Conservation (phyloP, 2,888 invertebrate genomes). For the Anthrax anthrax region DNA sequence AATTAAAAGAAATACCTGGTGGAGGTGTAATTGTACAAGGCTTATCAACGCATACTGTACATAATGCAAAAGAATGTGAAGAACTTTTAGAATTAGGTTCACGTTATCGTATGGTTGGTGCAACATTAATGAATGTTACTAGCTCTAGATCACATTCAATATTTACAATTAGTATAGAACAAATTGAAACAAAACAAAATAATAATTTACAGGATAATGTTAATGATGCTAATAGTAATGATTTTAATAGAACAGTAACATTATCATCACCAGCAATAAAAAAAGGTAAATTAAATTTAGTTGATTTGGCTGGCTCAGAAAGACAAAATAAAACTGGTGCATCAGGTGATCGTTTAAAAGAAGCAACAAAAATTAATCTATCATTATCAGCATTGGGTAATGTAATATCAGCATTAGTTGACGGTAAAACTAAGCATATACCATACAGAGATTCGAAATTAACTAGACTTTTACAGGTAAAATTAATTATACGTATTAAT, state of each 20-base stretch:
- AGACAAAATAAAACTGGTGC: constrained; percentile 74
- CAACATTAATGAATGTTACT: constrained; percentile 79
- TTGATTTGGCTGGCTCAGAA: constrained; percentile 81
- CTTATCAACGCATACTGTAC: constrained; percentile 59
- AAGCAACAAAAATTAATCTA: constrained; percentile 80
- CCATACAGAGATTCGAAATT: constrained; percentile 78
- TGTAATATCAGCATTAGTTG: constrained; percentile 76
- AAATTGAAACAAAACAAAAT: constrained; percentile 40
- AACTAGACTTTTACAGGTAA: constrained; percentile 57
- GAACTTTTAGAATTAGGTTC: constrained; percentile 60
- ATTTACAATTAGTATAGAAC: constrained; percentile 72
- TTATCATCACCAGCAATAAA: constrained; percentile 37
- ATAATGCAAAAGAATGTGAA: constrained; percentile 63
- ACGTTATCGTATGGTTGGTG: constrained; percentile 64
- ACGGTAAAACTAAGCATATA: constrained; percentile 64
- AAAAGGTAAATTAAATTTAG: constrained; percentile 67
- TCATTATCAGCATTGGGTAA: constrained; percentile 78
- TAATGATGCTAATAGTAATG: constrained; percentile 1
- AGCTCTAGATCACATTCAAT: constrained; percentile 79
- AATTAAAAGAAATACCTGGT: constrained; percentile 38
- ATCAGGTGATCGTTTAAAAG: constrained; percentile 68
- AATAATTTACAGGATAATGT: neutral
- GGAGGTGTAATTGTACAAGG: constrained; percentile 41
- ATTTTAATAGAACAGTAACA: constrained; percentile 12
- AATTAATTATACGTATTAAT: neutral